These are phyloP conservation scores for Bothrops jararaca DNA, from an alignment of 2,113 vertebrate genomes.

Conservation along the genomic window DNA sequence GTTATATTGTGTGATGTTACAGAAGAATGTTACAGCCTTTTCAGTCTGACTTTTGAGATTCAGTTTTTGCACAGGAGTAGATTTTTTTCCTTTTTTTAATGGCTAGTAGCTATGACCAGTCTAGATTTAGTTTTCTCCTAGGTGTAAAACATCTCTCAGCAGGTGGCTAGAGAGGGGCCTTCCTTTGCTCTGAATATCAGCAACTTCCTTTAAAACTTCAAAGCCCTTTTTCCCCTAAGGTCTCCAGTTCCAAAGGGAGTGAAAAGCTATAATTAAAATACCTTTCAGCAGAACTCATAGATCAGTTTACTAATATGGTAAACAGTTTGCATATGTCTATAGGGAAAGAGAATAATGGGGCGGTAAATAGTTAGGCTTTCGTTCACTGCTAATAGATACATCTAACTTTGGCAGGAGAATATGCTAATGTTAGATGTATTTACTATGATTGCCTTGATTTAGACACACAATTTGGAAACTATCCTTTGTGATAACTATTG, in stretches of 20 bases:
- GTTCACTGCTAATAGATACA: conserved; percentile 12
- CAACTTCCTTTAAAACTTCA: conserved; percentile 49
- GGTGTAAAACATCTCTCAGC: conserved; percentile 12
- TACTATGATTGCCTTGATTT: conserved; percentile 25
- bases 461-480: not conserved
- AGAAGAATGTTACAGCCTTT: not conserved
- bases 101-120: conserved; percentile 16
- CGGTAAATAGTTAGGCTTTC: conserved; percentile 19
- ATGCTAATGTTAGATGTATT: conserved; percentile 12
- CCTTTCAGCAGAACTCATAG: conserved; percentile 22
- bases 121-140: conserved; percentile 34
- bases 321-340: not conserved
- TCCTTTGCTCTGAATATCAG: conserved; percentile 12
- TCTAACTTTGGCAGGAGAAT: not conserved
- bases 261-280: conserved; percentile 32
- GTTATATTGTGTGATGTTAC: not conserved
- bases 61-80: conserved; percentile 23
- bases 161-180: conserved; percentile 17
- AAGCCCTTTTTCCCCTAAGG: conserved; percentile 4
- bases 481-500: conserved; percentile 27
- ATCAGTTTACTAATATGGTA: not conserved
- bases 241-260: conserved; percentile 35
- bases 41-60: not conserved
- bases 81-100: conserved; percentile 6
- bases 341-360: conserved; percentile 14